A percentile compares a stretch with the other conserved stretches of the same genome.
Evolutionary conservation across 1,140 invertebrate species (phyloP).

Genomic region (Cryptotermes secundus): DNA sequence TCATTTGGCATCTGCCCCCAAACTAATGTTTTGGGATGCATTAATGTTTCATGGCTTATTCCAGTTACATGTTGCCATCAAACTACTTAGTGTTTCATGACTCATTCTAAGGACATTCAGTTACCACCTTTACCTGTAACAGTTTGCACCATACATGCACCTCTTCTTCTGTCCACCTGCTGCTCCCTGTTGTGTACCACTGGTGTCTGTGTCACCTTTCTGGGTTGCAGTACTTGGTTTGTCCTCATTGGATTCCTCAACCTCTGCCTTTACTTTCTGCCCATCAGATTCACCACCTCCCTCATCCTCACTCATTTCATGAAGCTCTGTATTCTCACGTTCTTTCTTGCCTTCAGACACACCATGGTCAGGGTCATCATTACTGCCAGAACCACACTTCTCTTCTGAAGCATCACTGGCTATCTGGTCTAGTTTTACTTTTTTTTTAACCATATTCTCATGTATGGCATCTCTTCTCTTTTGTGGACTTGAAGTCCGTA

Average conservation of each 20-base stretch:
- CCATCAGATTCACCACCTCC: background rate
- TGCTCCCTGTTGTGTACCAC: background rate
- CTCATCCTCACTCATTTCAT: conserved; percentile 19
- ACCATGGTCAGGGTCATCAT: background rate
- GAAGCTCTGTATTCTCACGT: background rate
- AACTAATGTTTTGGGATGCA: too few species aligned
- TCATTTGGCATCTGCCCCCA: too few species aligned
- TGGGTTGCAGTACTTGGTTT: background rate
- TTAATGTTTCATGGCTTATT: too few species aligned
- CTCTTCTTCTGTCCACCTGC: background rate
- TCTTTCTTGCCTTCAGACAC: background rate
- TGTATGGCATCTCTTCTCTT: background rate
- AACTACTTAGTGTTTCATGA: too few species aligned
- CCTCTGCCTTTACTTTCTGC: background rate
- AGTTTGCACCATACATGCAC: background rate
- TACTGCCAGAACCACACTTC: background rate
- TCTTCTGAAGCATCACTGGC: background rate
- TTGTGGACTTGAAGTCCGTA: background rate
- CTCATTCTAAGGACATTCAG: too few species aligned
- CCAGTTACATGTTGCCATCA: too few species aligned
- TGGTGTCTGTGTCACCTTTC: background rate
- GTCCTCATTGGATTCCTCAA: background rate
- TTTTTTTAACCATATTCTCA: background rate
- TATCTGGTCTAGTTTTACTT: background rate
- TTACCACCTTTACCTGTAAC: background rate